Evolutionary conservation across 2,113 vertebrate species (phyloP).

Genomic region (Ciconia maguari): DNA sequence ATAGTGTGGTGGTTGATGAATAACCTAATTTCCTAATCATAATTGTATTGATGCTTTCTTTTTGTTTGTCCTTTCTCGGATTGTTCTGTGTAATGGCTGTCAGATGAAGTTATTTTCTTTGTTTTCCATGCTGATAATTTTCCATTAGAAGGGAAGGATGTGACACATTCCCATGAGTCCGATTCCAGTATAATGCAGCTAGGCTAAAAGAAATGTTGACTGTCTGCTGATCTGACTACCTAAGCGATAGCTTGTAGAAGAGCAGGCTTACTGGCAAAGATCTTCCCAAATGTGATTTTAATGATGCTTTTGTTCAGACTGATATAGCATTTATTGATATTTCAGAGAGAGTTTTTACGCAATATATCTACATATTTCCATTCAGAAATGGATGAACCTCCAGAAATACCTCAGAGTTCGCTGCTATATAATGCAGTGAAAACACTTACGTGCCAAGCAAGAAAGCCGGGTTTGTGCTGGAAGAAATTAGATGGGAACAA

Average conservation of each 20-base stretch:
- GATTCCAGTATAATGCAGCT: accelerated
- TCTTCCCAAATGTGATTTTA: neutral
- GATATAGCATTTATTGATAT: neutral
- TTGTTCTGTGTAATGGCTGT: neutral
- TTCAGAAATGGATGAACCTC: neutral
- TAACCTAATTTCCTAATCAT: neutral
- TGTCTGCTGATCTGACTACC: neutral
- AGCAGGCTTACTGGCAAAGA: neutral
- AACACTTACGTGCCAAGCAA: neutral
- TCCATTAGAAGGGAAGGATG: neutral
- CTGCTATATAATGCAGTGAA: neutral
- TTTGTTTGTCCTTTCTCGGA: neutral
- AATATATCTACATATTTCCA: accelerated
- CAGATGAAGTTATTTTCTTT: neutral
- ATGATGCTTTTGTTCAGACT: neutral
- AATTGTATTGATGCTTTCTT: neutral
- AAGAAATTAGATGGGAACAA: neutral
- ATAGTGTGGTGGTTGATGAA: neutral
- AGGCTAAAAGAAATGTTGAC: neutral
- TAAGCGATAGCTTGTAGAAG: neutral
- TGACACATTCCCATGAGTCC: accelerated
- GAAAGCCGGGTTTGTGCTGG: neutral
- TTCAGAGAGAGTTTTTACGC: neutral
- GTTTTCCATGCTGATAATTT: neutral
- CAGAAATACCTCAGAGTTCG: neutral